phyloP scores from a whole-genome alignment of 2,797 vertebrate species.

The Synaphobranchus kaupii region DNA sequence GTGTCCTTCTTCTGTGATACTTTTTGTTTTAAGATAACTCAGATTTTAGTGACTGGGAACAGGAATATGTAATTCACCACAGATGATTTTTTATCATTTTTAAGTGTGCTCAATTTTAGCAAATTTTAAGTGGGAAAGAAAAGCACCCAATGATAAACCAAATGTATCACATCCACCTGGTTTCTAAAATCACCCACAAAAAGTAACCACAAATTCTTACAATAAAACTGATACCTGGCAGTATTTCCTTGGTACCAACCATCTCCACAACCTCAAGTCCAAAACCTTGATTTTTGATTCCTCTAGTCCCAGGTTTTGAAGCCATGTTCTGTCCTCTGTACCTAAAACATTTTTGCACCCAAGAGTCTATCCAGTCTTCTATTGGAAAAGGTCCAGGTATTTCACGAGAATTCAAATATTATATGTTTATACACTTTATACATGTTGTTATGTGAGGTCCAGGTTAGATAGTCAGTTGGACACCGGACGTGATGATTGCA shows the following conservation, averaged over 20 bases:
- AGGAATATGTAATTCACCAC: not conserved
- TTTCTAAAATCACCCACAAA: not conserved
- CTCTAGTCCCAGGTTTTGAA: not conserved
- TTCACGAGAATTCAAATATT: too few species aligned
- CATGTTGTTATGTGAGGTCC: not conserved
- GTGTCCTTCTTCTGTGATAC: not conserved
- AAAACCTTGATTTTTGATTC: not conserved
- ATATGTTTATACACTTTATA: not conserved
- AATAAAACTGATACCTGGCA: not conserved
- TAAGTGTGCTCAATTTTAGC: not conserved
- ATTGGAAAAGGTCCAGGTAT: too few species aligned
- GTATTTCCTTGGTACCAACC: not conserved
- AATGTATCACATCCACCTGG: not conserved
- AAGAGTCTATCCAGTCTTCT: not conserved
- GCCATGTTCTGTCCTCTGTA: not conserved
- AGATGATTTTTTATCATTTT: not conserved
- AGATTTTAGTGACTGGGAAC: not conserved
- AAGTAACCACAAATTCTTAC: not conserved
- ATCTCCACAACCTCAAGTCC: not conserved
- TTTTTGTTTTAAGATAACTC: not conserved
- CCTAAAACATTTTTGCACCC: not conserved
- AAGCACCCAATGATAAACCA: not conserved
- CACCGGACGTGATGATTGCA: not conserved
- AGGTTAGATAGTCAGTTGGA: not conserved
- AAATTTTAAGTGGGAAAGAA: not conserved